phyloP scores from a whole-genome alignment of 2,797 vertebrate species.

The Smutsia gigantea region DNA sequence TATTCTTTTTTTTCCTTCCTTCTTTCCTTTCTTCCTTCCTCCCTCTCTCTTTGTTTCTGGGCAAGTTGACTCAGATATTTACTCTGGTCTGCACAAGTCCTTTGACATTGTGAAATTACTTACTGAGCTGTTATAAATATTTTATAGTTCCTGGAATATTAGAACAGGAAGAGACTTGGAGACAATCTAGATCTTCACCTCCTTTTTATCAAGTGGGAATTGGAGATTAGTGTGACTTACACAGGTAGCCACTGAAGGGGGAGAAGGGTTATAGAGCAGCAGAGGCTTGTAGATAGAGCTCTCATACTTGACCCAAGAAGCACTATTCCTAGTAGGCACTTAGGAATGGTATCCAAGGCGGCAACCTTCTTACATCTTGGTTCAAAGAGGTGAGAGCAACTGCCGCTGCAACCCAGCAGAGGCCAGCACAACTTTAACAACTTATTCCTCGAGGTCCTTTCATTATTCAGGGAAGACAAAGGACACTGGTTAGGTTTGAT shows the following conservation, averaged over 20 bases:
- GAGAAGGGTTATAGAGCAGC: neutral
- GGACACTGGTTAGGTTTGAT: neutral
- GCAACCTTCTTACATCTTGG: neutral
- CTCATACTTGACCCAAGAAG: neutral
- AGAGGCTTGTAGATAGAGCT: neutral
- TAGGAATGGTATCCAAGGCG: neutral
- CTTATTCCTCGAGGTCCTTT: neutral
- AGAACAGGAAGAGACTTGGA: neutral
- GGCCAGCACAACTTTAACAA: neutral
- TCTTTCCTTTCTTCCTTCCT: too few relatives aligned
- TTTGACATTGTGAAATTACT: constrained; percentile 41
- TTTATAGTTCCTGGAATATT: neutral
- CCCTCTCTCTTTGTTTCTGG: neutral
- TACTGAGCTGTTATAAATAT: neutral
- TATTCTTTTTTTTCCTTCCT: neutral
- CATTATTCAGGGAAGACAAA: neutral
- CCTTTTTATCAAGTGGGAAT: neutral
- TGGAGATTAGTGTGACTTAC: neutral
- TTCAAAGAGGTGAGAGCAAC: neutral
- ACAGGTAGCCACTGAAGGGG: neutral
- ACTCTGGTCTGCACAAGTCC: neutral
- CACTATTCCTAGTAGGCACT: neutral
- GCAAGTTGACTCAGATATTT: neutral
- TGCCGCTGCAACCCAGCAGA: neutral
- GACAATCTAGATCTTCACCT: neutral